phyloP scores from a whole-genome alignment of 2,888 invertebrate species.

The Portevinia maculata region DNA sequence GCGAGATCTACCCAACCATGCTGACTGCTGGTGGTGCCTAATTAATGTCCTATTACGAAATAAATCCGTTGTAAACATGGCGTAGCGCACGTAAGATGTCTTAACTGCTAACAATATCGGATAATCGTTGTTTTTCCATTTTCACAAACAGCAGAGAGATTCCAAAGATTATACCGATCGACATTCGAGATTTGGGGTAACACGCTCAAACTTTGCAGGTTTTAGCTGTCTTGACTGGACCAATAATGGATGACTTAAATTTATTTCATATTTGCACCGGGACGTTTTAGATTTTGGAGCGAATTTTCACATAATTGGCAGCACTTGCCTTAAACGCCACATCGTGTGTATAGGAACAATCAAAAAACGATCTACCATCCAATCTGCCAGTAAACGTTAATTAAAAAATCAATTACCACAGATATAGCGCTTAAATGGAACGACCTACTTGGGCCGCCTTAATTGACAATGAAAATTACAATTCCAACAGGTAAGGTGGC shows the following conservation, averaged over 20 bases:
- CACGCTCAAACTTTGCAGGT: constrained; percentile 19
- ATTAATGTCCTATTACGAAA: constrained; percentile 73
- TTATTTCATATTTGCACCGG: constrained; percentile 63
- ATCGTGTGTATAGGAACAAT: neutral
- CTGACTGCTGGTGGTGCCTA: constrained; percentile 49
- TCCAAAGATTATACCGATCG: constrained; percentile 55
- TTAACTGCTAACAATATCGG: constrained; percentile 31
- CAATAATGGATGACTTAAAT: constrained; percentile 48
- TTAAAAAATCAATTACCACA: constrained; percentile 36
- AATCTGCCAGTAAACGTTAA: constrained; percentile 19
- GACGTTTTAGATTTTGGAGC: constrained; percentile 37
- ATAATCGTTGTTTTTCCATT: constrained; percentile 45
- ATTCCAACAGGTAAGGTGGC: constrained; percentile 37
- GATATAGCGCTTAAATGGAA: constrained; percentile 5
- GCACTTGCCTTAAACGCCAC: constrained; percentile 6
- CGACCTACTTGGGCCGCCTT: neutral
- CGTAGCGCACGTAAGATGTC: constrained; percentile 60
- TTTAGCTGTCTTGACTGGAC: neutral
- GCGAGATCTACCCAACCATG: neutral
- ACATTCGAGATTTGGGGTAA: constrained; percentile 49
- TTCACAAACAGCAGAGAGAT: constrained; percentile 36
- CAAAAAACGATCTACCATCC: constrained; percentile 9
- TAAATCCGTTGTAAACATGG: constrained; percentile 70
- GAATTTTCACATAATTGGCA: constrained; percentile 17
- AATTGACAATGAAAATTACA: constrained; percentile 16